Base-by-base conservation (phyloP, 2,888 invertebrate genomes). In the Nezara viridula region DNA sequence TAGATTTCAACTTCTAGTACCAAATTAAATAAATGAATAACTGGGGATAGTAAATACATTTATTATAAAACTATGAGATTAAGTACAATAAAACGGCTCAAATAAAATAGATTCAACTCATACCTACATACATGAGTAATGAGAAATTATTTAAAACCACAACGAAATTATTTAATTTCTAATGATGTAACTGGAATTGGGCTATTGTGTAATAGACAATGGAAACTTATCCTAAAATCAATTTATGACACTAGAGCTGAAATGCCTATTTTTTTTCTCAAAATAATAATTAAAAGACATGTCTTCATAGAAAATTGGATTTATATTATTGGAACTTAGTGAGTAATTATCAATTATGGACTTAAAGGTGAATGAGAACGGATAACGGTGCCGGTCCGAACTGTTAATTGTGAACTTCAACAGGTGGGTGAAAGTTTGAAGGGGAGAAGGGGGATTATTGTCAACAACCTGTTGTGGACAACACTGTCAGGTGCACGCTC, bases 381-480 rank as follows among this genome's bases (percentile, higher is more conserved):
- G 14, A 21, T 81, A 81, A 81, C 81, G 81, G 81, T 81, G 73
- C 86, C 86, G 88, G 66, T 88, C 85, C 88, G 85, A 77, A 86
- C 88, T 40, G 85, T 86, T 86, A 86, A 86, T 86, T 86, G 86
- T 40, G 86, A 55, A 49, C 55, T 77, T 85, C 89, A 81, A 85
- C 86, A 66, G 52, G 89, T 88, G 87, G 88, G 85, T 81, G 88
- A 55, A 89, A 88, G 89, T 60, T 88, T 90, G 85, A 66, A 86
- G 87, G 88, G 87, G 88, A 85, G 86, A 89, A 87, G 89, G 89
- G 90, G 73, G 88, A 77, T 73, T 88, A 77, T 88, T 77, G 77
- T 77, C 88, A 88, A 88, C 88, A 88, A 88, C 88, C 88, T 88
- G 88, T 88, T 77, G 89, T 44, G 47, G 89, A 60, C 81, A 88